phyloP scores from a whole-genome alignment of 2,113 vertebrate genomes.

The Cercocebus atys region DNA sequence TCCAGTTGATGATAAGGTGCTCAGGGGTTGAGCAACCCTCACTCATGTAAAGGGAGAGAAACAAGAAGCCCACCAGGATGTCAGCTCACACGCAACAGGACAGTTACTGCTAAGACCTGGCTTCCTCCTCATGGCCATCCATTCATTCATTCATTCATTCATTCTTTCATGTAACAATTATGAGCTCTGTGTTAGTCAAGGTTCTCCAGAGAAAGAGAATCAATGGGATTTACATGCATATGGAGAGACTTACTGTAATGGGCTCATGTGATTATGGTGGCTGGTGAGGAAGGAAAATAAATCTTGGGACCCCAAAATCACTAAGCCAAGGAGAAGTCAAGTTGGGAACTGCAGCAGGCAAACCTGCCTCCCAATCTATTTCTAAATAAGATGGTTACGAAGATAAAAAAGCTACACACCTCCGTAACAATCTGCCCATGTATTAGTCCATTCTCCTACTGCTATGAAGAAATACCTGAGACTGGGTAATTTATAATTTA shows the following conservation, averaged over 20 bases:
- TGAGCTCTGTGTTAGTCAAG: neutral
- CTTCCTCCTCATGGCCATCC: neutral
- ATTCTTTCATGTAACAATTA: neutral
- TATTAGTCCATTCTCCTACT: too few relatives aligned
- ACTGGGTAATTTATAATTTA: too few relatives aligned
- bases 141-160: neutral
- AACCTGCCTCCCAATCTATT: too few relatives aligned
- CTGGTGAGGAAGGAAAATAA: too few relatives aligned
- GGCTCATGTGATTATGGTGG: neutral
- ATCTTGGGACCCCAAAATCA: too few relatives aligned
- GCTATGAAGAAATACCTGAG: too few relatives aligned
- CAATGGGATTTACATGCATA: neutral
- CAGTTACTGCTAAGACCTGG: rapidly evolving
- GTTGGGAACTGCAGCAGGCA: too few relatives aligned
- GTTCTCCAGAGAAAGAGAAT: neutral
- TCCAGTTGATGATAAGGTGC: neutral
- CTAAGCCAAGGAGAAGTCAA: too few relatives aligned
- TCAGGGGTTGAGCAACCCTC: neutral
- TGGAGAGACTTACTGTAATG: neutral
- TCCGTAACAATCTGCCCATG: too few relatives aligned
- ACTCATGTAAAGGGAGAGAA: neutral
- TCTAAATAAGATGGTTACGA: too few relatives aligned
- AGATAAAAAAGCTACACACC: too few relatives aligned
- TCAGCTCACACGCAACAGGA: neutral
- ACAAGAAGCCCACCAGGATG: neutral